These are phyloP conservation scores for Rhabdomys dilectus DNA, from an alignment of 2,113 vertebrate species.

Conservation along the genomic window DNA sequence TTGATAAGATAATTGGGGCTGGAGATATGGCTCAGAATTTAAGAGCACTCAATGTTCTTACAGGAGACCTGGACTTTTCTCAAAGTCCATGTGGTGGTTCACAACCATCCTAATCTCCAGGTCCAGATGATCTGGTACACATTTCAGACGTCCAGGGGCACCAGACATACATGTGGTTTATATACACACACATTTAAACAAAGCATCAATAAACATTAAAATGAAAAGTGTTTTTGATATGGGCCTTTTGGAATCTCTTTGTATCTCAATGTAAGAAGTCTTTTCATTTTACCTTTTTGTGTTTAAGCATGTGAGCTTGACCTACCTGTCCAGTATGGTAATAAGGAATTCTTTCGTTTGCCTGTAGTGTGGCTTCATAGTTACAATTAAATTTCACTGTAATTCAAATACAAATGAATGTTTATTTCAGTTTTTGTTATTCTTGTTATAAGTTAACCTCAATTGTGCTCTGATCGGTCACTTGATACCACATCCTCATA, in stretches of 20 bases:
- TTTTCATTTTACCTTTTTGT: background rate
- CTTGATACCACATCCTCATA: accelerated
- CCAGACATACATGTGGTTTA: too few species aligned
- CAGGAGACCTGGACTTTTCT: background rate
- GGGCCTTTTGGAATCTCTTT: background rate
- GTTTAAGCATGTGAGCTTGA: background rate
- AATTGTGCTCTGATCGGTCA: background rate
- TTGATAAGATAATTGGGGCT: background rate
- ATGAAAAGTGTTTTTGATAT: background rate
- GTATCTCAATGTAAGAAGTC: background rate
- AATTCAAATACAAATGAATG: too few species aligned
- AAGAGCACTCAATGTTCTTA: too few species aligned
- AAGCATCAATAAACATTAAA: background rate
- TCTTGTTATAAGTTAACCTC: background rate
- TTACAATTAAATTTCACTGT: background rate
- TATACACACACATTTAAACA: background rate
- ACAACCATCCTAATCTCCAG: background rate
- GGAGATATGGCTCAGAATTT: background rate
- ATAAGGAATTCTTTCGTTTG: background rate
- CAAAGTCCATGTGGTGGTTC: accelerated
- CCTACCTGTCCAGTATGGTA: background rate
- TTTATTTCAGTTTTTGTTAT: too few species aligned
- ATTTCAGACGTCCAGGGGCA: background rate
- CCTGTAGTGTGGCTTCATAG: background rate
- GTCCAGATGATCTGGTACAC: background rate